phyloP scores from a whole-genome alignment of 2,113 vertebrate species.

The Machaerirhynchus nigripectus region DNA sequence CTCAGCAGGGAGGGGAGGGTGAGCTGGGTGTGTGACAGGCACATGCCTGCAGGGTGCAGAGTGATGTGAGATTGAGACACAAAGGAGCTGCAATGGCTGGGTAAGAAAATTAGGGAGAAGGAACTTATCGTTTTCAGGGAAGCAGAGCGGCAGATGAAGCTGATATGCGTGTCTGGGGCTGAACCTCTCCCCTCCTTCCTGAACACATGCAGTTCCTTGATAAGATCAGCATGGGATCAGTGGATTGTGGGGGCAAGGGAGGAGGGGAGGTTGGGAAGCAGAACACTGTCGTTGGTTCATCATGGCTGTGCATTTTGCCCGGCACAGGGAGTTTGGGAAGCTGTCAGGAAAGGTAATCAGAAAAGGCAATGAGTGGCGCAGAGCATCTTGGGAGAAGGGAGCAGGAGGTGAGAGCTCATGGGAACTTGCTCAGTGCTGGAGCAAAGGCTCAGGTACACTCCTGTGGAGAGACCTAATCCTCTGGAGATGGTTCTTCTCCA shows the following conservation, averaged over 20 bases:
- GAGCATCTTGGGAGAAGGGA: neutral
- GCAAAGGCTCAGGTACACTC: neutral
- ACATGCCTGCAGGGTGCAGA: neutral
- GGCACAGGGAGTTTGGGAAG: accelerated
- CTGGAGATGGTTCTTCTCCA: neutral
- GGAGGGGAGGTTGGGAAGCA: neutral
- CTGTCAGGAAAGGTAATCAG: neutral
- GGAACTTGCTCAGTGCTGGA: neutral
- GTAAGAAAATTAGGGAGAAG: neutral
- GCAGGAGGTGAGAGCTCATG: neutral
- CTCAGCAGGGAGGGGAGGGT: accelerated
- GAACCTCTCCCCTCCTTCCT: neutral
- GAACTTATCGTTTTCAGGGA: neutral
- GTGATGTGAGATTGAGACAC: neutral
- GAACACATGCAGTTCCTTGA: neutral
- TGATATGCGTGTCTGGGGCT: neutral
- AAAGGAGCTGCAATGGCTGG: neutral
- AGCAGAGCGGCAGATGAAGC: neutral
- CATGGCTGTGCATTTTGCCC: accelerated
- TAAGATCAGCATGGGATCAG: neutral
- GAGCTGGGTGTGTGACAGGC: neutral
- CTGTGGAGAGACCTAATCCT: neutral
- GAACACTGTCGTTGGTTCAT: neutral
- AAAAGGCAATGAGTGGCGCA: neutral
- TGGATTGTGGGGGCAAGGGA: neutral